Base-by-base conservation (phyloP, 2,888 invertebrate genomes). In the Neocrepidodera transversa region DNA sequence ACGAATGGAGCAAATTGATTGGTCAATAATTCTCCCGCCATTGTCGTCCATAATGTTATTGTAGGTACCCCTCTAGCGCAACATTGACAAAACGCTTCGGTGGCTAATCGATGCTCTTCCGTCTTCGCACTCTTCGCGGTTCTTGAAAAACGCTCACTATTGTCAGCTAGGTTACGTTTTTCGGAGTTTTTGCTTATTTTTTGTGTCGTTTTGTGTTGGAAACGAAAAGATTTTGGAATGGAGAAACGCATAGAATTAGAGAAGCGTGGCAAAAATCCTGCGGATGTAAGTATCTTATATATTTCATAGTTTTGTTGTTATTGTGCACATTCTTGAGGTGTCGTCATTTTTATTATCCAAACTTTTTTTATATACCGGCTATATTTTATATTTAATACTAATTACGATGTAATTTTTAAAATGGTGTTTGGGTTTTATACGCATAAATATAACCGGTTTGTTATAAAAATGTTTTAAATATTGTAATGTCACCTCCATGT, bases 241-340 rank as follows among this genome's bases (percentile, higher is more conserved):
- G 95, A 95, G 85, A 95, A 95, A 82, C 90, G 97, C 82, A 91
- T 97, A 86, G 92, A 92, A 79, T 85, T 96, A 80, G 97, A 97
- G 84, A 90, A 92, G 84, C 87, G 96, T 79, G 96, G 95, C 81
- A 89, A 91, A 80, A 89, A 88, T 80, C 91, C 95, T 74, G 88
- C 88, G 79, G 91, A 95, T 86, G 97, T 97, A 86, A 89, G 87
- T 79, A 73, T n/a, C n/a, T n/a, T n/a, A n/a, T n/a, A n/a, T 63
- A 59, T 58, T 58, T 58, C 23, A 43, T 63, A 62, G 62, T 60
- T 65, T 60, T 65, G 49, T 62, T 65, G 53, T 64, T 64, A 45
- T 62, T 65, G 60, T 62, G 53, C 52, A 53, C 61, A 60, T 48
- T 50, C 53, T 51, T 43, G 54, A 64, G 64, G 59, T 65, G 69